Evolutionary conservation across 2,113 vertebrate genomes (phyloP).

Genomic region (Callopanchax toddi): DNA sequence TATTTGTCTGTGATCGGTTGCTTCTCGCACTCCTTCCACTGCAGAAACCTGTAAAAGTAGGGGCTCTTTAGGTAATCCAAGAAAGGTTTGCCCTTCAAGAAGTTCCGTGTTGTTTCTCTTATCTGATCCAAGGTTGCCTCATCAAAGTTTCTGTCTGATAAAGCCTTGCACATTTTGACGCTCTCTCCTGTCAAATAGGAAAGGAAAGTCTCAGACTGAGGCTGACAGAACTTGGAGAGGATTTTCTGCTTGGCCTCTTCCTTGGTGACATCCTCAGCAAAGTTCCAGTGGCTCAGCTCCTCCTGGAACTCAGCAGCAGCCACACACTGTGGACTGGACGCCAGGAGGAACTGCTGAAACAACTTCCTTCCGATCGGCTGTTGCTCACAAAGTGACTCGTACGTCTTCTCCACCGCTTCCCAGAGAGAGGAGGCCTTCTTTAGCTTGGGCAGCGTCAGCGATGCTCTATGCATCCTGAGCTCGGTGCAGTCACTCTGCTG

Average conservation of each 20-base stretch:
- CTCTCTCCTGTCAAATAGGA: constrained; percentile 81
- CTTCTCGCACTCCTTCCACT: constrained; percentile 92
- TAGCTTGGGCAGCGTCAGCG: constrained; percentile 79
- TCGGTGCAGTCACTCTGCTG: constrained; percentile 79
- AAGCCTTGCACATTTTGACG: constrained; percentile 71
- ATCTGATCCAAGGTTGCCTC: constrained; percentile 68
- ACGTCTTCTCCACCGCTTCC: constrained; percentile 61
- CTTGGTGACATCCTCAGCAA: constrained; percentile 79
- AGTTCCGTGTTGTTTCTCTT: constrained; percentile 78
- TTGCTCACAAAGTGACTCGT: constrained; percentile 85
- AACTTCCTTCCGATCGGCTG: constrained; percentile 90
- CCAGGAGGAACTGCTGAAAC: constrained; percentile 83
- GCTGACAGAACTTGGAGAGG: constrained; percentile 78
- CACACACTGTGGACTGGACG: constrained; percentile 71
- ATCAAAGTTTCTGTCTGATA: constrained; percentile 76
- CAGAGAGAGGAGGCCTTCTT: constrained; percentile 67
- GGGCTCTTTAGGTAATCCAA: constrained; percentile 83
- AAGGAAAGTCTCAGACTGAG: constrained; percentile 73
- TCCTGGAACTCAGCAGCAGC: constrained; percentile 82
- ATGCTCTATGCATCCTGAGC: constrained; percentile 80
- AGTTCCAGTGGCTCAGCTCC: constrained; percentile 81
- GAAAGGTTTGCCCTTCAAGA: constrained; percentile 86
- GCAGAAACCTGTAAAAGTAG: constrained; percentile 87
- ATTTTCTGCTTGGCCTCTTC: constrained; percentile 73
- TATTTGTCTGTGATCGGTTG: constrained; percentile 85